Base-by-base conservation (phyloP, 2,113 vertebrate species). In the Triplophysa rosa region DNA sequence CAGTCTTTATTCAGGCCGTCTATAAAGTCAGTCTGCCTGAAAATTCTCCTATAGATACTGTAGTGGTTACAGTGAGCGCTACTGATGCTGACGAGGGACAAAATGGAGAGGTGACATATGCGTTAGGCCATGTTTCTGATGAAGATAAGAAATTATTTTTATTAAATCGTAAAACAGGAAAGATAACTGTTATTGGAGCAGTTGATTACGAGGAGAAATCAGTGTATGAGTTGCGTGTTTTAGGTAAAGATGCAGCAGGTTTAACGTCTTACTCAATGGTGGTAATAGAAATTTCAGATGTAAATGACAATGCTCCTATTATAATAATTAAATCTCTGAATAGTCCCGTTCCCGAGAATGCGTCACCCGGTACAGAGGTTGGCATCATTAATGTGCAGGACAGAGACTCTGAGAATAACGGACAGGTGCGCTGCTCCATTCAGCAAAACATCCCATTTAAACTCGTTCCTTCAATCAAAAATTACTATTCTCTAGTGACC, bases 341-440 rank as follows among this genome's bases (percentile, higher is more conserved):
- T 21, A 58, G 19, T 16, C 54, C 54, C 7, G 54, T 58, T 21
- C 54, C n/a, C 3, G 54, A 58, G 54, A 58, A 58, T 58, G 54
- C 54, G 17, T 58, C 54, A 21, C 54, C 54, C 54, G 54, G 54
- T 58, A 58, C n/a, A 58, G 54, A 58, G 19, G 64, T 94, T 2
- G 91, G 90, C 58, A 90, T 94, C 72, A 89, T 94, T 75, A 91
- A 93, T 54, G 89, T 93, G 0, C 90, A 90, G 61, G 93, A 95
- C 59, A 72, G 64, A 89, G 93, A 94, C 77, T 92, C 93, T 4
- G 86, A 85, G 23, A 80, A 17, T n/a, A 94, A 94, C 63, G 67
- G 87, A 66, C 83, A 90, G 42, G 88, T 94, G 26, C 84, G 56
- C 10, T 94, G 92, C 81, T 90, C 86, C 3, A 87, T 93, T 75